These are phyloP conservation scores for Notamacropus eugenii DNA, from an alignment of 2,797 vertebrate species.

Conservation along the genomic window DNA sequence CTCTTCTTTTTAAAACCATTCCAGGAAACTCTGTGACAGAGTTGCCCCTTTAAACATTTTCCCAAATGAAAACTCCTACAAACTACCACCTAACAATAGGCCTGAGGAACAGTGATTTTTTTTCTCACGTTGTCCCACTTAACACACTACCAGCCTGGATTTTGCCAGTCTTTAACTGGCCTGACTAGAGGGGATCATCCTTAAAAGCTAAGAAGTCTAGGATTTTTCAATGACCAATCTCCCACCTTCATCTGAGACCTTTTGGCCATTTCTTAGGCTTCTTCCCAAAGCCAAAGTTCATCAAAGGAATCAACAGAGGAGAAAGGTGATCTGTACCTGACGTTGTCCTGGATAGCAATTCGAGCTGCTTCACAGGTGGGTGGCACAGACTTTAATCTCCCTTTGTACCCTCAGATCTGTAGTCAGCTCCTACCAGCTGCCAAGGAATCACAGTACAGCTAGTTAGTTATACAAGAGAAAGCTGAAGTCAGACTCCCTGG, in stretches of 20 bases:
- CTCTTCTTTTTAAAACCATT: constrained; percentile 17
- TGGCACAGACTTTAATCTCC: constrained; percentile 47
- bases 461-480: constrained; percentile 26
- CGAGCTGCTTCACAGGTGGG: constrained; percentile 89
- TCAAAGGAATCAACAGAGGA: constrained; percentile 48
- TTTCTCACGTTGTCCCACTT: constrained; percentile 12
- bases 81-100: neutral
- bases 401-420: neutral
- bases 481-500: constrained; percentile 39
- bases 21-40: neutral
- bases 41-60: constrained; percentile 22
- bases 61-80: constrained; percentile 33
- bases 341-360: constrained; percentile 88
- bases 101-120: constrained; percentile 9
- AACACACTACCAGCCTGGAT: neutral
- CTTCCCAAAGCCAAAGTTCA: constrained; percentile 50
- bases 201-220: constrained; percentile 33
- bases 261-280: constrained; percentile 73
- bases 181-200: constrained; percentile 37
- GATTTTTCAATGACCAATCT: constrained; percentile 11
- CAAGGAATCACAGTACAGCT: constrained; percentile 7
- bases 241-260: constrained; percentile 20
- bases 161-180: constrained; percentile 2
- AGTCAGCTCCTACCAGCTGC: constrained; percentile 11
- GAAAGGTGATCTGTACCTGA: constrained; percentile 74